These are phyloP conservation scores for Kobus ellipsiprymnus DNA, from an alignment of 2,113 vertebrate genomes.

Conservation along the genomic window DNA sequence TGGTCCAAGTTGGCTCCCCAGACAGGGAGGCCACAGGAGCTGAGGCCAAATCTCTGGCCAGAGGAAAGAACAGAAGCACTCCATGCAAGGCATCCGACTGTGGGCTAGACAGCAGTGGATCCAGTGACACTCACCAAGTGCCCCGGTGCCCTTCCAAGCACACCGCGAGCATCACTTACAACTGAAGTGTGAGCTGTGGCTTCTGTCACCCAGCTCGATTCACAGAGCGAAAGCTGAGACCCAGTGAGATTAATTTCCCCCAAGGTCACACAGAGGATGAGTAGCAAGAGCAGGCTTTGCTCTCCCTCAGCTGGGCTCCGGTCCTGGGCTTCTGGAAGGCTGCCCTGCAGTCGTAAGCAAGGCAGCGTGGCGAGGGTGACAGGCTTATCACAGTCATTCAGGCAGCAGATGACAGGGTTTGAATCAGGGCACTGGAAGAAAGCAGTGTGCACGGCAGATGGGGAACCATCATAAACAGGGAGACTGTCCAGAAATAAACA, in stretches of 20 bases:
- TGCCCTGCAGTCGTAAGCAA: background rate
- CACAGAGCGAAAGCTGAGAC: background rate
- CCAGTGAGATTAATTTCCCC: background rate
- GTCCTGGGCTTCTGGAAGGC: background rate
- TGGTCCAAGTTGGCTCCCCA: accelerated
- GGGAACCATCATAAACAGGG: background rate
- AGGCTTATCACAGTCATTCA: background rate
- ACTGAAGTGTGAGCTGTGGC: too few species aligned
- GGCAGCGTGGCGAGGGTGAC: background rate
- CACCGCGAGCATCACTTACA: accelerated
- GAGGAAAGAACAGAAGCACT: accelerated
- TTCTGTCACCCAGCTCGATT: background rate
- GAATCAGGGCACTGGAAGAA: background rate
- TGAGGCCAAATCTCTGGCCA: background rate
- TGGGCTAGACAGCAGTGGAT: accelerated
- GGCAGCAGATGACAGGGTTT: background rate
- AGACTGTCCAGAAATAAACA: background rate
- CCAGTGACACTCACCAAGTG: accelerated
- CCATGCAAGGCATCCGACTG: accelerated
- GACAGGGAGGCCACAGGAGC: background rate
- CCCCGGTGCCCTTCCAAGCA: background rate
- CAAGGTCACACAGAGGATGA: background rate
- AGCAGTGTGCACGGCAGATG: background rate
- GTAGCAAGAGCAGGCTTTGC: background rate
- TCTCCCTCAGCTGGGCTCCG: background rate